Conservation (phyloP, 2,797 vertebrate species). For the Moxostoma hubbsi region DNA sequence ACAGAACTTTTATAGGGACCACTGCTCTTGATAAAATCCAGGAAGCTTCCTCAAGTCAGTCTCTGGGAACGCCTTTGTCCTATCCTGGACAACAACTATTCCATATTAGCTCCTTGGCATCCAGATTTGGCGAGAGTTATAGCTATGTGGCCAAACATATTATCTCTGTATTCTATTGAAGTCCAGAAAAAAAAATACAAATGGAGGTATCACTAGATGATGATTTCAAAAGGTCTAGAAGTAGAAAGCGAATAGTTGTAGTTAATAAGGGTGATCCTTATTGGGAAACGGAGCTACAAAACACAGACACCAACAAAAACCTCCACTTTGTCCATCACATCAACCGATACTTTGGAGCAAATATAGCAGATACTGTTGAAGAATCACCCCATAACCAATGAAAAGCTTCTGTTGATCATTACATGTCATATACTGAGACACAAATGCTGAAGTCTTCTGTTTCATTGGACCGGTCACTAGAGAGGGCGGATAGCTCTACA, state of each 20-base stretch:
- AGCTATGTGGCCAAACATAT: constrained; percentile 73
- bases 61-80: constrained; percentile 21
- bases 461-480: not conserved
- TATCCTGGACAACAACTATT: constrained; percentile 67
- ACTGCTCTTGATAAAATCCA: constrained; percentile 28
- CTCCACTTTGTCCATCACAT: constrained; percentile 70
- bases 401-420: not conserved
- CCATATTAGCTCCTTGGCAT: constrained; percentile 72
- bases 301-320: constrained; percentile 4
- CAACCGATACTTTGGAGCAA: constrained; percentile 76
- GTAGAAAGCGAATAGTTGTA: constrained; percentile 6
- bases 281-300: constrained; percentile 25
- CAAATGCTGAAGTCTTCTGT: not conserved
- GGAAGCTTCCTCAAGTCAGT: constrained; percentile 33
- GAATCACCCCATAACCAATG: constrained; percentile 16
- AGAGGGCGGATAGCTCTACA: constrained; percentile 22
- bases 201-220: not conserved
- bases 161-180: constrained; percentile 68
- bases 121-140: constrained; percentile 76
- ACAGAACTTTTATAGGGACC: constrained; percentile 33
- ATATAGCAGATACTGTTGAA: constrained; percentile 55
- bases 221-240: not conserved
- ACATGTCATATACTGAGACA: not conserved
- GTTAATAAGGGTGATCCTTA: constrained; percentile 18
- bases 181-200: constrained; percentile 43